Conservation (phyloP, 2,888 invertebrate species). For the Agrenia bidenticulata region DNA sequence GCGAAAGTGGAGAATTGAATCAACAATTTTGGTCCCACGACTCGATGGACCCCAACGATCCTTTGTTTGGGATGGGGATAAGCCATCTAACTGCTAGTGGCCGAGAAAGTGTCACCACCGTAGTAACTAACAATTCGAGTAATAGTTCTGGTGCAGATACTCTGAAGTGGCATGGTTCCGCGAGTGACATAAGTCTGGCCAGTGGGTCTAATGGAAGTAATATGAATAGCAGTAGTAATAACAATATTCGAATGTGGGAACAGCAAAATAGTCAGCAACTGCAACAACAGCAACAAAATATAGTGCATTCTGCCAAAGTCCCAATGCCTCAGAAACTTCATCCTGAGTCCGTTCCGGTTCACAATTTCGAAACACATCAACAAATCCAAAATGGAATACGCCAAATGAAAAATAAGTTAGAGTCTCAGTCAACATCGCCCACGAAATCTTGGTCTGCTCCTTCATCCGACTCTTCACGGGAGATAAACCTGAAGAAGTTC, state of each 20-base stretch:
- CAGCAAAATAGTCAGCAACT: constrained; percentile 52
- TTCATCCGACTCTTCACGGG: constrained; percentile 9
- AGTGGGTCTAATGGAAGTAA: constrained; percentile 22
- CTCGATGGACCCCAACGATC: constrained; percentile 45
- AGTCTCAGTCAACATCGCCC: constrained; percentile 11
- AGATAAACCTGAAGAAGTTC: constrained; percentile 62
- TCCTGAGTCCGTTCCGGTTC: constrained; percentile 67
- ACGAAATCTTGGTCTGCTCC: constrained; percentile 29
- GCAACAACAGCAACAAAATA: constrained; percentile 56
- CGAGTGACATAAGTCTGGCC: constrained; percentile 70
- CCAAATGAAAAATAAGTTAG: constrained; percentile 41
- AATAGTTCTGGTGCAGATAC: constrained; percentile 72
- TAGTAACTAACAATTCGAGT: constrained; percentile 63
- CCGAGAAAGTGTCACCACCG: constrained; percentile 62
- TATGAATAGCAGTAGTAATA: constrained; percentile 18
- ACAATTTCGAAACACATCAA: no score
- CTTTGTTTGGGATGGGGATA: constrained; percentile 42
- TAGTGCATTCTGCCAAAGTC: constrained; percentile 75
- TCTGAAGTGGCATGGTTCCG: constrained; percentile 75
- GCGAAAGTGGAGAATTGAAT: constrained; percentile 59
- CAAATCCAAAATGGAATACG: constrained; percentile 55
- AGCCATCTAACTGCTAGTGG: constrained; percentile 53
- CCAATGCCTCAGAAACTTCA: constrained; percentile 75
- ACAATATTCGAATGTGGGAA: constrained; percentile 42
- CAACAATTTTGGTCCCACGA: constrained; percentile 37